These are phyloP conservation scores for Ferdinandea cuprea DNA, from an alignment of 2,888 invertebrate species.

Conservation along the genomic window DNA sequence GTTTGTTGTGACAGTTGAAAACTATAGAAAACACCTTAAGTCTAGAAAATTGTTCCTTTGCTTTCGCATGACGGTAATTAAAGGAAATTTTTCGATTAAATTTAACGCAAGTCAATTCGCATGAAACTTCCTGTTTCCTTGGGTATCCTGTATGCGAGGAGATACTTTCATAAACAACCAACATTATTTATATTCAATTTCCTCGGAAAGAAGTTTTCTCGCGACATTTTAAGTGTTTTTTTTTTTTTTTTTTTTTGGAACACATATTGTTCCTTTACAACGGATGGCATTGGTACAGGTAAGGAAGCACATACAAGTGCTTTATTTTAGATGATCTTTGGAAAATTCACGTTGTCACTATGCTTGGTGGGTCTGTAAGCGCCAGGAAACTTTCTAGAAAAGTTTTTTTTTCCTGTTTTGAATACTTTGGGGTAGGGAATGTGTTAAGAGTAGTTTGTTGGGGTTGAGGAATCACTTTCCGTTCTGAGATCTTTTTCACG, in stretches of 20 bases:
- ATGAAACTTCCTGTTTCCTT: slow-evolving; percentile 2
- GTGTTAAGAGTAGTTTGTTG: slow-evolving; percentile 29
- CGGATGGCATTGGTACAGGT: neutral
- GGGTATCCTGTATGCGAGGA: neutral
- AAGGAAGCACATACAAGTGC: neutral
- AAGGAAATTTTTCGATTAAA: slow-evolving; percentile 9
- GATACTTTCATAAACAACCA: too few relatives aligned
- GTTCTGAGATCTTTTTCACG: slow-evolving; percentile 6
- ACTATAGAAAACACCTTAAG: slow-evolving; percentile 1
- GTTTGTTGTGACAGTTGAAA: slow-evolving; percentile 36
- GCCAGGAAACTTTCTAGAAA: slow-evolving; percentile 40
- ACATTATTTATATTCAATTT: slow-evolving; percentile 1
- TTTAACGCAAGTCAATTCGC: slow-evolving; percentile 21
- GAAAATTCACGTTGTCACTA: slow-evolving; percentile 19
- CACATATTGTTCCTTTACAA: neutral
- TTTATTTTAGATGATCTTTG: slow-evolving; percentile 24
- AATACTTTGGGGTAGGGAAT: slow-evolving; percentile 6
- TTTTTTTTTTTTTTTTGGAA: neutral
- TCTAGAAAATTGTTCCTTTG: neutral
- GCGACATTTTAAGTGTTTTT: neutral
- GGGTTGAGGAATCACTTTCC: slow-evolving; percentile 23
- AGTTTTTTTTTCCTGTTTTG: slow-evolving; percentile 7
- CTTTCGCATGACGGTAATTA: neutral
- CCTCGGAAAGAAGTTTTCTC: slow-evolving; percentile 5
- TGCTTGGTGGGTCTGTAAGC: slow-evolving; percentile 31